Base-by-base conservation (phyloP, 2,888 invertebrate genomes). In the Mimachlamys varia region DNA sequence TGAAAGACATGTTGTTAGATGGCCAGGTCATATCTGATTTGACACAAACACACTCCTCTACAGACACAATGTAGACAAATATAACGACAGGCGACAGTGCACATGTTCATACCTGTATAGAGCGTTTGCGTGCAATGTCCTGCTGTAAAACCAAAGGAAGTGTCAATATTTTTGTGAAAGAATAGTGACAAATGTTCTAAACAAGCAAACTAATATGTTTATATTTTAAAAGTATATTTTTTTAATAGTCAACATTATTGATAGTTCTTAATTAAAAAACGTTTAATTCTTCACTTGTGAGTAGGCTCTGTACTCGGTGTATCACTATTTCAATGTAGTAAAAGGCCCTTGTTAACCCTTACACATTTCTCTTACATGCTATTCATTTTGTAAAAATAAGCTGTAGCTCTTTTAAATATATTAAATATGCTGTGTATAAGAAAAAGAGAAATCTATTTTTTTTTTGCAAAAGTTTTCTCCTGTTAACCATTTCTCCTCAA, bases 81-180 rank as follows among this genome's bases (percentile, higher is more conserved):
- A 33, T 10, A 33, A 76, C 12, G 7, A 76, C 76, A 33, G 33
- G 76, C 27, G 33, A 76, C 27, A 33, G 10, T 76, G 13, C 17
- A 76, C 62, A 76, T 76, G 33, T 76, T 27, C 76, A 76, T 76
- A 76, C 76, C 76, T 76, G 76, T 76, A 76, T 76, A 33, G 76
- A 76, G 10, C 76, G 76, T 76, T 76, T 76, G 76, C 76, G 76
- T 33, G 76, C 76, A 22, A 76, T 19, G 33, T 76, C 76, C 76
- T 76, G 76, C 76, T 76, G 76, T 76, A 76, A 76, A 76, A 76
- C 33, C 33, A 76, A 76, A 76, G 76, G 10, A 33, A 76, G 76
- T 27, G 33, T 76, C 22, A 22, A 33, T 27, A 76, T 76, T 76
- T n/a, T 76, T 76, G 22, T 58, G 76, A 12, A 33, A 76, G 15